Evolutionary conservation across 2,113 vertebrate genomes (phyloP), one percentile per base, ranked within the genome.

Genomic region (Nipponia nippon): DNA sequence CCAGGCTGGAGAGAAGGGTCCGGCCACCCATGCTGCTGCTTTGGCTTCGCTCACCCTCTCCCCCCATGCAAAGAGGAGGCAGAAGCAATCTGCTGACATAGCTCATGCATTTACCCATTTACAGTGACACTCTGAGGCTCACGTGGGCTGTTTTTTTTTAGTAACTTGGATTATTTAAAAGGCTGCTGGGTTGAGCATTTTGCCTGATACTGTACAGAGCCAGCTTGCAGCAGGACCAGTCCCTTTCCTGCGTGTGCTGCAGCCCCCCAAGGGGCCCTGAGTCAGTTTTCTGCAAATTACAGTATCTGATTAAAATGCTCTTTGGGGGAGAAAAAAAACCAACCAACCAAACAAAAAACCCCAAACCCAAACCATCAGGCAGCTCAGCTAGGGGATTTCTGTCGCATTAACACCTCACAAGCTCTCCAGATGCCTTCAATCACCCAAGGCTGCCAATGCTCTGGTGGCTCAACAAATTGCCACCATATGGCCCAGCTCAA

Each of bases 341-440:
- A 50, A 50, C 15, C n/a, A 20, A 40, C 47, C 21, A 5, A 17
- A 3, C 12, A 42, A 42, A 42, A 40, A 40, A 11, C 9, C 40
- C 40, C 40, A 27, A 32, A 29, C 22, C 22, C 12, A 47, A 34
- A 22, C 8, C n/a, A 91, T 8, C 16, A 26, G 53, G 27, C 70
- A 94, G 82, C 82, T 93, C 87, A 79, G 73, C 22, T 8, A 71
- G 38, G 47, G 66, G 34, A 56, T 82, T 91, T 94, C 38, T 82
- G 66, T 44, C 82, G 71, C 52, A 61, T 46, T 87, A 82, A 72
- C 52, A 83, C 66, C 82, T 75, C 87, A 59, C 58, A 76, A 90
- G 38, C 19, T 87, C 53, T 90, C 81, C 91, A 96, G 73, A 91
- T 91, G 87, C 61, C 73, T 93, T 79, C 93, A 89, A 0, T 23